These are phyloP conservation scores for Athene noctua DNA, from an alignment of 2,113 vertebrate genomes.

Conservation along the genomic window DNA sequence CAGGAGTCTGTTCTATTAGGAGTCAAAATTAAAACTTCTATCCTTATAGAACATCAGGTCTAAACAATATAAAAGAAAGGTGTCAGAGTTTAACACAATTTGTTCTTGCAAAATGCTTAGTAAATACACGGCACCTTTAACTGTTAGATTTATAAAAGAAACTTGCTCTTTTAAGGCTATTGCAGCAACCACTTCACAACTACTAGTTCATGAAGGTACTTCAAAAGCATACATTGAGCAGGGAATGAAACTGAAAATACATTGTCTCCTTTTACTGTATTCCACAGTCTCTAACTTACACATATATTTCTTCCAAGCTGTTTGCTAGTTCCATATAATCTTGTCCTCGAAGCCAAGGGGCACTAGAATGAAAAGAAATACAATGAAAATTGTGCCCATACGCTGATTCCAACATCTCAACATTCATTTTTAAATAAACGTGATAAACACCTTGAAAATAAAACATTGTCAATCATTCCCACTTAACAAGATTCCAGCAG, in stretches of 20 bases:
- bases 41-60: not conserved
- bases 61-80: not conserved
- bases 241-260: not conserved
- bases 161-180: not conserved
- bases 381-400: not conserved
- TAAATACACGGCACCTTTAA: not conserved
- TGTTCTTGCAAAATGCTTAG: not conserved
- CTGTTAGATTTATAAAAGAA: not conserved
- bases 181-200: not conserved
- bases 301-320: conserved; percentile 91
- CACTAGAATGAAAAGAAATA: conserved; percentile 79
- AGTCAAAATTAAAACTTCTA: not conserved
- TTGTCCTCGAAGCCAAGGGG: conserved; percentile 87
- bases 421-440: not conserved
- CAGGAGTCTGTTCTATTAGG: not conserved
- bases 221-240: not conserved
- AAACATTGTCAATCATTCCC: not conserved
- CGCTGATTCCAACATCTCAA: not conserved
- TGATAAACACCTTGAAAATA: not conserved
- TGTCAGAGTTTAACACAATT: not conserved
- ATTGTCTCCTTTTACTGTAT: not conserved
- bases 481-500: not conserved
- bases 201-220: not conserved
- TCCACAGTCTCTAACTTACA: conserved; percentile 80
- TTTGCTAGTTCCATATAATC: conserved; percentile 84